Conservation (phyloP, 2,888 invertebrate species). For the Rhagonycha fulva region DNA sequence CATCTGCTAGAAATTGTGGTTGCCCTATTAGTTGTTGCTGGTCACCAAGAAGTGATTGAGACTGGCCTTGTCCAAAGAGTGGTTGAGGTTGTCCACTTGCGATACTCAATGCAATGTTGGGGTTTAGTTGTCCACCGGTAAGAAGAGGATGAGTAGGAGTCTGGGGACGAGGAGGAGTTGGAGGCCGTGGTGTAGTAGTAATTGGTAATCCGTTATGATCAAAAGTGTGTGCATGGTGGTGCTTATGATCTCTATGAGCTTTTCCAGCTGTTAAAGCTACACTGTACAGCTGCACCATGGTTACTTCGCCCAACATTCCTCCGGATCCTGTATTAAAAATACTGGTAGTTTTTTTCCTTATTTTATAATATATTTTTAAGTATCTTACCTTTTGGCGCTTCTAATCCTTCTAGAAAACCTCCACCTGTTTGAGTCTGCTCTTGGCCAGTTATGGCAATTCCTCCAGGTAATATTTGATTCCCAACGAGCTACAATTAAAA, state of each 20-base stretch:
- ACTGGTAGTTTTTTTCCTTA: constrained; percentile 1
- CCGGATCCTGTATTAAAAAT: constrained; percentile 59
- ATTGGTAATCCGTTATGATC: constrained; percentile 71
- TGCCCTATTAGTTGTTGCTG: constrained; percentile 55
- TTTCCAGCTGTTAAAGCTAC: constrained; percentile 84
- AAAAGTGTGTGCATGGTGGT: constrained; percentile 82
- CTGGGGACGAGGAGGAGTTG: constrained; percentile 59
- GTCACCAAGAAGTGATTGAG: constrained; percentile 2
- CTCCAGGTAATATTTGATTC: constrained; percentile 75
- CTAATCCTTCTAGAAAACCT: constrained; percentile 59
- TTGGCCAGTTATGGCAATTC: constrained; percentile 75
- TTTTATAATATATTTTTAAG: not conserved
- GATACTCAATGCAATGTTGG: constrained; percentile 60
- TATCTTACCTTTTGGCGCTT: constrained; percentile 56
- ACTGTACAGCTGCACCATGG: constrained; percentile 79
- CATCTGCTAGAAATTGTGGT: constrained; percentile 60
- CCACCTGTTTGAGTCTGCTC: constrained; percentile 66
- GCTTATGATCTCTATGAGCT: constrained; percentile 85
- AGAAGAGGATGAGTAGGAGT: constrained; percentile 60
- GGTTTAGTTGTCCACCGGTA: constrained; percentile 68
- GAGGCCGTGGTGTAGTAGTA: constrained; percentile 63
- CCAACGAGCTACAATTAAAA: constrained; percentile 68
- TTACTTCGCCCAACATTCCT: constrained; percentile 75
- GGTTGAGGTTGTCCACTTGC: constrained; percentile 43
- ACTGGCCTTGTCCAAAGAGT: not conserved